These are phyloP conservation scores for Lagothrix lagotricha DNA, from an alignment of 2,797 vertebrate species.

Conservation along the genomic window DNA sequence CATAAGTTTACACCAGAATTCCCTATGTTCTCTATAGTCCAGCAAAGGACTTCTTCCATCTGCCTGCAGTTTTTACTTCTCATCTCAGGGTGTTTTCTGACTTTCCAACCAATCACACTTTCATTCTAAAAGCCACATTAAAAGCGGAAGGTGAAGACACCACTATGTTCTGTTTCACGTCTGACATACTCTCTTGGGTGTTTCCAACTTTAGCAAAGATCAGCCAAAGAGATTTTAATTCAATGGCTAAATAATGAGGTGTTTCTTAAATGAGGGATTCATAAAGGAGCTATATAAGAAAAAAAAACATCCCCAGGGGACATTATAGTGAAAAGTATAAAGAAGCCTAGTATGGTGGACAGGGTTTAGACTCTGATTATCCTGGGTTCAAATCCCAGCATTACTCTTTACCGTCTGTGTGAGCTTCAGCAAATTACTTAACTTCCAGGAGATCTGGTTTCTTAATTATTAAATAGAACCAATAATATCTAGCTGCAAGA, in stretches of 20 bases:
- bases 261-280: neutral
- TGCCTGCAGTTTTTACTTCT: neutral
- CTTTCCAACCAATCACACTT: neutral
- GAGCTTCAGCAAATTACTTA: neutral
- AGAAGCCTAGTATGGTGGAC: neutral
- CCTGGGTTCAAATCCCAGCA: neutral
- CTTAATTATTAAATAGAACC: neutral
- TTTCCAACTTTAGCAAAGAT: constrained; percentile 5
- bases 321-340: neutral
- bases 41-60: neutral
- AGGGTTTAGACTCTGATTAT: neutral
- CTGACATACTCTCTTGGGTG: neutral
- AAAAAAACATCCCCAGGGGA: neutral
- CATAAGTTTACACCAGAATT: neutral
- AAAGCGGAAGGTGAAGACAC: neutral
- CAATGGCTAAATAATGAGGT: neutral
- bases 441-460: neutral
- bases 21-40: accelerated
- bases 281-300: neutral
- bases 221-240: neutral
- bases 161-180: neutral
- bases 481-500: neutral
- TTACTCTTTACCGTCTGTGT: neutral
- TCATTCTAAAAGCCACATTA: neutral
- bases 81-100: neutral